Evolutionary conservation across 2,113 vertebrate genomes (phyloP).

Genomic region (Carlito syrichta): DNA sequence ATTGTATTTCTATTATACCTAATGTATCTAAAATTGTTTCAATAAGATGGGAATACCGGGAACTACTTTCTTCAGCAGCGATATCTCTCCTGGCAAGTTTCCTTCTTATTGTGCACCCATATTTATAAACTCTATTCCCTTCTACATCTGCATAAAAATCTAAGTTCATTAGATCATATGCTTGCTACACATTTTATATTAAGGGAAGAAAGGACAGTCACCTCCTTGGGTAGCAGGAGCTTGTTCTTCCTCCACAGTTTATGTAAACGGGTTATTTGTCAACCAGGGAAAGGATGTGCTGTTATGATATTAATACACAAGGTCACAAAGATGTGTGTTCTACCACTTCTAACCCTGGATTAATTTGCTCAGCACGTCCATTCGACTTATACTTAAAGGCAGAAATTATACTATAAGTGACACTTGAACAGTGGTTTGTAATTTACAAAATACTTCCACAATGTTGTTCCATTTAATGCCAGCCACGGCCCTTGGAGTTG

Average conservation of each 20-base stretch:
- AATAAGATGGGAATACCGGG: neutral
- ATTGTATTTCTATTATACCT: neutral
- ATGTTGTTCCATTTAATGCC: neutral
- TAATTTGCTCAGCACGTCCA: neutral
- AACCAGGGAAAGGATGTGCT: neutral
- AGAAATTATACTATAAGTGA: neutral
- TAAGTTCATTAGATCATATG: conserved; percentile 1
- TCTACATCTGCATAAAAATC: neutral
- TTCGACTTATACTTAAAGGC: neutral
- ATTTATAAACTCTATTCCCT: neutral
- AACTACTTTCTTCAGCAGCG: neutral
- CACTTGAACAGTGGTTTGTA: neutral
- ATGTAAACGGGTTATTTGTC: neutral
- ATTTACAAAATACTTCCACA: conserved; percentile 34
- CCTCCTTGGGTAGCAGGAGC: neutral
- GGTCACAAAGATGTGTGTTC: neutral
- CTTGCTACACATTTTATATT: neutral
- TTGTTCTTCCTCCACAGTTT: neutral
- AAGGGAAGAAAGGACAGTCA: neutral
- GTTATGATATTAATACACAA: neutral
- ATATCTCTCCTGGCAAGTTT: neutral
- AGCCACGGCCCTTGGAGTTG: neutral
- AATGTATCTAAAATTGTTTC: neutral
- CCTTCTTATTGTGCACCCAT: neutral
- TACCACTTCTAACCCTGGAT: neutral